Evolutionary conservation across 2,113 vertebrate genomes (phyloP), one percentile per base, ranked within the genome.

Genomic region (Camelus dromedarius): DNA sequence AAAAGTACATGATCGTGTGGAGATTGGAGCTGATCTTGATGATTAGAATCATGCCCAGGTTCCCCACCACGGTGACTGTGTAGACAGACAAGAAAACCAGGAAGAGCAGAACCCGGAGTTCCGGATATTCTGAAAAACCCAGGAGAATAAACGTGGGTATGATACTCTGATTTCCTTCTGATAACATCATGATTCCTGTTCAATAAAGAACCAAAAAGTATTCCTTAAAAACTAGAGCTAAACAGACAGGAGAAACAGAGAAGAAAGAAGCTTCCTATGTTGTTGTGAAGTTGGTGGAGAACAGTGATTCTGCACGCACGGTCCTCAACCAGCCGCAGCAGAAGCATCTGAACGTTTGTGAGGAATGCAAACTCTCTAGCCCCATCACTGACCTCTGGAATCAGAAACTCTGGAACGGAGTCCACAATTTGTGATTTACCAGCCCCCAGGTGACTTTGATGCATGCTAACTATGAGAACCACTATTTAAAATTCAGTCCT

Each of bases 51-150:
- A 87, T 88, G 42, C 50, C 50, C 28, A 93, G 8, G 50, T 93
- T 94, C 24, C 91, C 86, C 24, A 95, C n/a, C 3, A 77, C 11
- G 5, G 58, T 82, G 9, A 76, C 11, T 8, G n/a, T 32, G 26
- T 95, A 95, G 35, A 70, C 6, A 48, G n/a, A 26, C 3, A 64
- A 54, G 42, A 86, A 95, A 89, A 76, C 3, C 3, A 95, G 19
- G 50, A 86, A 93, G 42, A 93, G n/a, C 12, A 13, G 80, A 58
- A 87, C 22, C 26, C 11, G 73, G 22, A 91, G 24, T 35, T 60
- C 58, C 64, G 91, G 80, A 5, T 86, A 95, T 62, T 95, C 50
- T n/a, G 91, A 93, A 75, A 96, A 96, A 8, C 77, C 92, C 54
- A 91, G 30, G 42, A 91, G 81, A 69, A 80, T 69, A 86, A 77